Percentiles rank a stretch among this genome's conserved stretches.
These are phyloP conservation scores for Axea sp. DNA, from an alignment of 2,888 invertebrate genomes.

Conservation along the genomic window DNA sequence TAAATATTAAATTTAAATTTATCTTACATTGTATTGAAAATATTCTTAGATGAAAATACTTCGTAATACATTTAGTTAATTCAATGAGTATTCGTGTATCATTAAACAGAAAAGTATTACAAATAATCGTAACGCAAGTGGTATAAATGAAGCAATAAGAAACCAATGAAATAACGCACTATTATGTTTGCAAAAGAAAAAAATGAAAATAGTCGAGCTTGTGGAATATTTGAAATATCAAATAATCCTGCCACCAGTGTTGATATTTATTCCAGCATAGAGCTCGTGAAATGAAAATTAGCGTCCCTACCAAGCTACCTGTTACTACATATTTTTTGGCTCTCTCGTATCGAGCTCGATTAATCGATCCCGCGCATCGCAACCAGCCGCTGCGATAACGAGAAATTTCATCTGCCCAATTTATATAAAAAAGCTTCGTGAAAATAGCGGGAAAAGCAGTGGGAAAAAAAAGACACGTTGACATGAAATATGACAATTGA, in stretches of 20 bases:
- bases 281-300: constrained; percentile 48
- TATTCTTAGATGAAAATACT: too few species aligned
- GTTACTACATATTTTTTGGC: constrained; percentile 41
- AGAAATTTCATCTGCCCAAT: constrained; percentile 47
- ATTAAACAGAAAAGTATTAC: too few species aligned
- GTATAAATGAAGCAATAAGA: not conserved
- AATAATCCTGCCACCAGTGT: constrained; percentile 10
- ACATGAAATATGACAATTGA: constrained; percentile 24
- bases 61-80: too few species aligned
- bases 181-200: not conserved
- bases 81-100: too few species aligned
- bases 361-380: constrained; percentile 50
- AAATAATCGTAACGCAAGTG: too few species aligned
- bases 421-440: constrained; percentile 22
- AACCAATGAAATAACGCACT: not conserved
- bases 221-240: constrained; percentile 15
- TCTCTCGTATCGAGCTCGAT: constrained; percentile 40
- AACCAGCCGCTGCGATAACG: constrained; percentile 41
- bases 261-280: constrained; percentile 33
- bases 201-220: not conserved
- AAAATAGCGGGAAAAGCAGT: constrained; percentile 12
- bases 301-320: constrained; percentile 37
- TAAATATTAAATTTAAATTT: too few species aligned
- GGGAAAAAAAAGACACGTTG: not conserved
- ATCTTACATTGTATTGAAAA: too few species aligned